Evolutionary conservation across 2,888 invertebrate species (phyloP), one percentile per base, ranked within the genome.

Genomic region (Brenthis ino): DNA sequence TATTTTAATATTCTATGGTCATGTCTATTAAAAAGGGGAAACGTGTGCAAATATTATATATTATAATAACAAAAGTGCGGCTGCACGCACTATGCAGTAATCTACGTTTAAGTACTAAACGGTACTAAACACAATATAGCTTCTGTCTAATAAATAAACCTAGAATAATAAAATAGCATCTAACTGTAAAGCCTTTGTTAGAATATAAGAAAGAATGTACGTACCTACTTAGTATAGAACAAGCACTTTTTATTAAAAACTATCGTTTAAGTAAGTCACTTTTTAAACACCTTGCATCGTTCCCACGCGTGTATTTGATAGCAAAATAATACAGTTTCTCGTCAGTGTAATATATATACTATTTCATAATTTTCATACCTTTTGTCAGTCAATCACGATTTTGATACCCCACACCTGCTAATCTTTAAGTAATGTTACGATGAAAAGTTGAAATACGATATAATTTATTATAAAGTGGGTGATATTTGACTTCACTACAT

Each of bases 221-320:
- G 37, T 11, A 43, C 37, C 2, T 43, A 43, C 11, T 43, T 43
- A 43, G 8, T 11, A 43, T 37, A 37, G 37, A 8, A 37, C 2
- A 37, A 8, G 37, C 37, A 43, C 37, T 11, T 43, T 11, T 51
- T 16, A 16, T 16, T 16, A 16, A 16, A 16, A 64, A 60, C 11
- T 43, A 3, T 55, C 3, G 61, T 16, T 47, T 54, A 37, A 58
- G 54, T 58, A 55, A 55, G n/a, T 57, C 47, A 28, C 63, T 20
- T 47, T 64, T 65, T 65, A 64, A 71, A 77, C 85, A 85, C 83
- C 85, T 85, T 85, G 83, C 77, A 69, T 16, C 69, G 71, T 85
- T 85, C 85, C 82, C 86, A 85, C 86, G 85, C 57, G 57, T 51
- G 83, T 53, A 51, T 61, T 37, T 67, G 20, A 67, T 67, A 61